A percentile compares a stretch with the other conserved stretches of the same genome.
phyloP scores from a whole-genome alignment of 2,113 vertebrate species.

The Neotoma lepida region DNA sequence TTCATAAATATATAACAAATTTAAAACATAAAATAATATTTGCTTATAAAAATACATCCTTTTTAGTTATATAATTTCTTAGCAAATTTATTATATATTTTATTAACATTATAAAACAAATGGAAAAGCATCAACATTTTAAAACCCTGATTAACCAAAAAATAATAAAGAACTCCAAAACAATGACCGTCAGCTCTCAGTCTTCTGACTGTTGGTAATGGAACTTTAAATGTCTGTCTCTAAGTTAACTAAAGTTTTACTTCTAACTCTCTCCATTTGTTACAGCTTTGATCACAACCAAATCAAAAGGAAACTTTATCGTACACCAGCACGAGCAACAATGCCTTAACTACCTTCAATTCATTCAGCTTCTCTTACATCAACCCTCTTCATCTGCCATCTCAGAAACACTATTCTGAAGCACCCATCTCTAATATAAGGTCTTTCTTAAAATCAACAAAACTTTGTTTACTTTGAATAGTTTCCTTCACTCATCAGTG shows the following conservation, averaged over 20 bases:
- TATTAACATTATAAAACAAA: constrained; percentile 48
- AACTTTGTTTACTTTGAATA: constrained; percentile 16
- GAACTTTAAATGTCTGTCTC: constrained; percentile 32
- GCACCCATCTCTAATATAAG: not conserved
- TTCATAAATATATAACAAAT: not conserved
- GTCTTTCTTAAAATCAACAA: constrained; percentile 39
- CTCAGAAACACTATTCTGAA: constrained; percentile 51
- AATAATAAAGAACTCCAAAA: constrained; percentile 32
- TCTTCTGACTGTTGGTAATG: constrained; percentile 19
- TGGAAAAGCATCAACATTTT: not conserved
- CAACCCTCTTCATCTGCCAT: not conserved
- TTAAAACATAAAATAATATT: constrained; percentile 49
- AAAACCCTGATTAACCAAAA: constrained; percentile 1
- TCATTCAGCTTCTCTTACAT: not conserved
- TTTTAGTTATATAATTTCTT: constrained; percentile 26
- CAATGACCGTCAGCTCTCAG: constrained; percentile 19
- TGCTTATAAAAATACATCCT: constrained; percentile 16
- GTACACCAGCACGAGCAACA: not conserved
- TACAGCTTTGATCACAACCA: constrained; percentile 32
- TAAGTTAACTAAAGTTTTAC: constrained; percentile 31
- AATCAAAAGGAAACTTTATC: not conserved
- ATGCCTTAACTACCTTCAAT: not conserved
- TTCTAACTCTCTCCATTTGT: constrained; percentile 9
- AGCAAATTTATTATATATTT: constrained; percentile 34
- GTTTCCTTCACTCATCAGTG: not conserved